Base-by-base conservation (phyloP, 2,888 invertebrate species). In the Xanthia togata region DNA sequence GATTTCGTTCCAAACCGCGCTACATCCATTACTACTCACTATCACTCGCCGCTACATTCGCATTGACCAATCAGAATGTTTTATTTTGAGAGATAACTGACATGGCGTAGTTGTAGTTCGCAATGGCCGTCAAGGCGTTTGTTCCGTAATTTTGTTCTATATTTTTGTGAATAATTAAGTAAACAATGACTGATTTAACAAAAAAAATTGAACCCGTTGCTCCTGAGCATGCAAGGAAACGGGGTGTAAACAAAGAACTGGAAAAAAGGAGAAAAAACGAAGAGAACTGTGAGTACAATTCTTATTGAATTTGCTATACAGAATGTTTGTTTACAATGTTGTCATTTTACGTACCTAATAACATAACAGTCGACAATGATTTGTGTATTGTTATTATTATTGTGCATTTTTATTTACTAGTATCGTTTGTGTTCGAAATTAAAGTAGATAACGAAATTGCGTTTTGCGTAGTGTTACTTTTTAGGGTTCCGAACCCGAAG, bases 21-120 rank as follows among this genome's bases (percentile, higher is more conserved):
- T 63, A 63, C 63, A 63, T 63, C 41, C n/a, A n/a, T n/a, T n/a
- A n/a, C n/a, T 41, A 63, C 63, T 41, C 63, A 63, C n/a, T 55
- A n/a, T 55, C 55, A 62, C 11, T 38, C 60, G 35, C 60, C 35
- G 60, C 35, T 23, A 62, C 62, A 62, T 62, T 38, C 62, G 62
- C 35, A 60, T 60, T 60, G 2, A 62, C 62, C 38, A 62, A 62
- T 62, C 62, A 62, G 62, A 62, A 55, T n/a, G n/a, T n/a, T 55
- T 23, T n/a, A 53, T 63, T 63, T 63, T 41, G 63, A 63, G 63
- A 63, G n/a, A 63, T 63, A 63, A 63, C 63, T 63, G 63, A 41
- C 63, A 63, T 63, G 63, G n/a, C 63, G 63, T 62, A 35, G 62
- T 62, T 38, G 62, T 62, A 23, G 62, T 23, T 62, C 31, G 38